These are phyloP conservation scores for Glaucopsyche alexis DNA, from an alignment of 2,888 invertebrate genomes.

Conservation along the genomic window DNA sequence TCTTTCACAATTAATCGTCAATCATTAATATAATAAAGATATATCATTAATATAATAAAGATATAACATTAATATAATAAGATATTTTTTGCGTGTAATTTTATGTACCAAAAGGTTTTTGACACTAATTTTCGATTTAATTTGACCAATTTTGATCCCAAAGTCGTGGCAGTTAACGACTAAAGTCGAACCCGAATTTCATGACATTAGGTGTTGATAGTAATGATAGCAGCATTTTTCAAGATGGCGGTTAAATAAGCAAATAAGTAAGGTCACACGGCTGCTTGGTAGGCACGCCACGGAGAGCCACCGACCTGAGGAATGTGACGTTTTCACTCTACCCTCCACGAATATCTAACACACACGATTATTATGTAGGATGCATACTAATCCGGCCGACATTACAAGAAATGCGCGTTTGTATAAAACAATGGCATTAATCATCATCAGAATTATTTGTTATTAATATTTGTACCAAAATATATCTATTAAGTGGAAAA, in stretches of 20 bases:
- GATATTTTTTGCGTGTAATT: too few relatives aligned
- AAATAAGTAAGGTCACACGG: conserved; percentile 53
- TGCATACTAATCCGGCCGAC: conserved; percentile 28
- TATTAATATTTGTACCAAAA: too few relatives aligned
- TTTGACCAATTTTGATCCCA: too few relatives aligned
- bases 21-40: too few relatives aligned
- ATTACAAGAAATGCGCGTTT: conserved; percentile 14
- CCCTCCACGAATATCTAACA: conserved; percentile 42
- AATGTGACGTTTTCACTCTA: conserved; percentile 62
- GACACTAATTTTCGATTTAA: too few relatives aligned
- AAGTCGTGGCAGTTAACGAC: too few relatives aligned
- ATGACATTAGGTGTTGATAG: not conserved
- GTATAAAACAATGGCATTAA: conserved; percentile 7
- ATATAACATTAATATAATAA: too few relatives aligned
- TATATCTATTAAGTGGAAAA: too few relatives aligned
- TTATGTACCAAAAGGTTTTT: too few relatives aligned
- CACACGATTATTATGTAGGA: conserved; percentile 28
- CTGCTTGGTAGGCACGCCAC: conserved; percentile 61
- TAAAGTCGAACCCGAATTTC: too few relatives aligned
- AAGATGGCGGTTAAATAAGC: conserved; percentile 27
- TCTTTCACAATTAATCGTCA: too few relatives aligned
- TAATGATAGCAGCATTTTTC: not conserved
- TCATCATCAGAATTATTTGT: not conserved
- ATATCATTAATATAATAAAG: too few relatives aligned
- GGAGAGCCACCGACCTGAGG: conserved; percentile 49